A percentile compares a stretch with the other conserved stretches of the same genome.
Evolutionary conservation across 2,888 invertebrate genomes (phyloP).

Genomic region (Gasteruption jaculator): DNA sequence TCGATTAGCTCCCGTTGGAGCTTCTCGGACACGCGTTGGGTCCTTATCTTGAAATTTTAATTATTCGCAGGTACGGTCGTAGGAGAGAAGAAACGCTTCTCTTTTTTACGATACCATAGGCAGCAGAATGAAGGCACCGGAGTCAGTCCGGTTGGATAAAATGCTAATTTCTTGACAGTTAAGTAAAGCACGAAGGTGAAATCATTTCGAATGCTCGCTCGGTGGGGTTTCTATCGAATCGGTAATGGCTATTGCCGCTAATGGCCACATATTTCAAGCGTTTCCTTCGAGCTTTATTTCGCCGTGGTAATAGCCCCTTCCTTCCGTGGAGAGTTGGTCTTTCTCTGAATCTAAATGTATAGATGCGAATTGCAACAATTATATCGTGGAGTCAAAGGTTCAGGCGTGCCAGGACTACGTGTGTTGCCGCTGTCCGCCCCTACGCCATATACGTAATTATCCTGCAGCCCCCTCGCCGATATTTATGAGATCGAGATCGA

Average conservation of each 20-base stretch:
- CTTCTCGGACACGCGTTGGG: no score
- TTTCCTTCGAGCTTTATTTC: no score
- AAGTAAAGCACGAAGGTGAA: slow-evolving; percentile 30
- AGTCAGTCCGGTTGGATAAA: slow-evolving; percentile 31
- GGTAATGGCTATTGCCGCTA: slow-evolving; percentile 48
- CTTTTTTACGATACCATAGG: no score
- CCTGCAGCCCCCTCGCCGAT: slow-evolving; percentile 30
- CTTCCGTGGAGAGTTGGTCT: no score
- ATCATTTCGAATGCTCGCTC: slow-evolving; percentile 14
- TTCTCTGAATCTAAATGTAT: no score
- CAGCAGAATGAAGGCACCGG: slow-evolving; percentile 23
- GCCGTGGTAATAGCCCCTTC: no score
- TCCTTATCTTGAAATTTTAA: no score
- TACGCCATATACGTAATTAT: slow-evolving; percentile 36
- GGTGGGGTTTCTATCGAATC: slow-evolving; percentile 38
- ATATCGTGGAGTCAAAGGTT: slow-evolving; percentile 39
- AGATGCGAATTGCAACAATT: slow-evolving; percentile 39
- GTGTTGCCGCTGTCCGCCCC: slow-evolving; percentile 32
- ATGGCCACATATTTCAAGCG: slow-evolving; percentile 44
- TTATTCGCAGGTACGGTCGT: no score
- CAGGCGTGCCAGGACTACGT: slow-evolving; percentile 38
- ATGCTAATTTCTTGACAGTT: slow-evolving; percentile 35
- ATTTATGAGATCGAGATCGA: slow-evolving; percentile 41
- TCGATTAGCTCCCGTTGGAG: no score
- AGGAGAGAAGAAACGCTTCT: no score